phyloP scores from a whole-genome alignment of 2,888 invertebrate species.

The Tholera decimalis region DNA sequence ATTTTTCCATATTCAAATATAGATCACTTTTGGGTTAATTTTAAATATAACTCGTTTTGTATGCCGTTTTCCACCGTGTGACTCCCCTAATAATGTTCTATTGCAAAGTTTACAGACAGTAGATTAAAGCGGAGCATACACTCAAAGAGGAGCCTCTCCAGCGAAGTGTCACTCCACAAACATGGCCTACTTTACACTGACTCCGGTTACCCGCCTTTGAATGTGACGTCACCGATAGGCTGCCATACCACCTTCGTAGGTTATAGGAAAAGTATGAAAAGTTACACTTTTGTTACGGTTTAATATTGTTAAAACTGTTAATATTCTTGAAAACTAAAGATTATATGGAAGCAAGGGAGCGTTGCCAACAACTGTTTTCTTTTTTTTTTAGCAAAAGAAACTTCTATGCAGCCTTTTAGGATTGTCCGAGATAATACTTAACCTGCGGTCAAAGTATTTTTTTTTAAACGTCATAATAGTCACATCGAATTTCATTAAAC shows the following conservation, averaged over 20 bases:
- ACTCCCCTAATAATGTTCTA: background rate
- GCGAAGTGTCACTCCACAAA: constrained; percentile 52
- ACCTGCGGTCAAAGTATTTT: too few relatives aligned
- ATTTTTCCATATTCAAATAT: too few relatives aligned
- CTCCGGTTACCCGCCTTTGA: constrained; percentile 55
- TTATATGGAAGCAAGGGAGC: too few relatives aligned
- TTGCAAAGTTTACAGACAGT: background rate
- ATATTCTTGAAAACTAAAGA: too few relatives aligned
- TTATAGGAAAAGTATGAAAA: background rate
- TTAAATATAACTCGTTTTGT: too few relatives aligned
- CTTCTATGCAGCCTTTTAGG: too few relatives aligned
- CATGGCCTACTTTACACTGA: constrained; percentile 57
- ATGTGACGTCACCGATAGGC: constrained; percentile 39
- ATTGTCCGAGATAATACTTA: too few relatives aligned
- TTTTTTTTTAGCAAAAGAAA: too few relatives aligned
- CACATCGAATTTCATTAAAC: too few relatives aligned
- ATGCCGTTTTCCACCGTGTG: background rate
- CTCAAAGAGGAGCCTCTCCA: constrained; percentile 30
- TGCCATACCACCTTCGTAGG: background rate
- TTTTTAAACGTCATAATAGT: too few relatives aligned
- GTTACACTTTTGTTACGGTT: background rate
- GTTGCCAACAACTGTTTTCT: too few relatives aligned
- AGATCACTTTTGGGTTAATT: too few relatives aligned
- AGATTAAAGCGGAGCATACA: constrained; percentile 31
- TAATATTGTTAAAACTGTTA: background rate